These are phyloP conservation scores for Germaria angustata DNA, from an alignment of 2,888 invertebrate species.

Conservation along the genomic window DNA sequence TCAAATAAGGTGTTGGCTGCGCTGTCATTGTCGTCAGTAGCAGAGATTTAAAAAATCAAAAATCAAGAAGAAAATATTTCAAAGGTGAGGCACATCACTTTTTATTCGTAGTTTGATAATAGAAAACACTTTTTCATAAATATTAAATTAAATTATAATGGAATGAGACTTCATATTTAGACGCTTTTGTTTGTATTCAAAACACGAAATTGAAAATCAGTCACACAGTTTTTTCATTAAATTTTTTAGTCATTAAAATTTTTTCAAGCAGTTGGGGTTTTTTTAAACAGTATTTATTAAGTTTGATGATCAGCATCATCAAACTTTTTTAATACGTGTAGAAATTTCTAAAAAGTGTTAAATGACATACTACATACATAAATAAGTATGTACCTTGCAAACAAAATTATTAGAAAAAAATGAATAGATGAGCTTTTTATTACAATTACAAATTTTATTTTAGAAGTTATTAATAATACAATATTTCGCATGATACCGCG, in stretches of 20 bases:
- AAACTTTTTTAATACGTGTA: neutral
- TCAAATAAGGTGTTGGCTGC: slow-evolving; percentile 26
- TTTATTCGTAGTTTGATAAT: neutral
- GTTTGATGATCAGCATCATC: slow-evolving; percentile 5
- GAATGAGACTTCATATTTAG: slow-evolving; percentile 7
- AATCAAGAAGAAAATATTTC: slow-evolving; percentile 41
- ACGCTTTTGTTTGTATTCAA: neutral
- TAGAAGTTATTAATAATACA: too few species aligned
- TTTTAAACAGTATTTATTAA: neutral
- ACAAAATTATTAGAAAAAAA: neutral
- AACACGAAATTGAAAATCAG: neutral
- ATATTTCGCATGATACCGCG: too few species aligned
- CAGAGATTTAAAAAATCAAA: neutral
- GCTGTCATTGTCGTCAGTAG: neutral
- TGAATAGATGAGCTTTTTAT: too few species aligned
- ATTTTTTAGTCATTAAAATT: neutral
- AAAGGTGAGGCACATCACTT: slow-evolving; percentile 52
- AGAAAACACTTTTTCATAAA: slow-evolving; percentile 30
- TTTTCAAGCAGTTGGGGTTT: neutral
- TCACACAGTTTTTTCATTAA: neutral
- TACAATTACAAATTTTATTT: too few species aligned
- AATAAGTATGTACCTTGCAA: too few species aligned
- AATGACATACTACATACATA: neutral
- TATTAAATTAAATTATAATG: slow-evolving; percentile 27
- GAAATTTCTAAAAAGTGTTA: slow-evolving; percentile 24